These are phyloP conservation scores for Latrodectus geometricus DNA, from an alignment of 1,140 invertebrate species.

Conservation along the genomic window DNA sequence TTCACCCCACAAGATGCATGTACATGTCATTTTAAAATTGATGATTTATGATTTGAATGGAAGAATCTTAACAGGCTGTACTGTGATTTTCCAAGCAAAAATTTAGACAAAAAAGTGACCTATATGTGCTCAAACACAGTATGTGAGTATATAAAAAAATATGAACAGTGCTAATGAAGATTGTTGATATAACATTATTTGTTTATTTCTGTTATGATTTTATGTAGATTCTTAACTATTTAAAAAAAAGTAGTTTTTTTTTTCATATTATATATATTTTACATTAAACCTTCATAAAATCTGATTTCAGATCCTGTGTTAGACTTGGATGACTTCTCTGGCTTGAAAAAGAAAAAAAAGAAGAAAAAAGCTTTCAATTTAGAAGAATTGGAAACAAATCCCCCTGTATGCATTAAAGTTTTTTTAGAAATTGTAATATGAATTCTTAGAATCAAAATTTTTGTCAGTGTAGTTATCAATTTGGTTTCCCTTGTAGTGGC, in stretches of 20 bases:
- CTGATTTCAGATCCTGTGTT: constrained; percentile 62
- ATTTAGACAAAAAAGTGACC: no score
- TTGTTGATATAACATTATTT: background rate
- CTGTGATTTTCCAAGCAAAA: no score
- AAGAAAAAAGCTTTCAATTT: constrained; percentile 64
- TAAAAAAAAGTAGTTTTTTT: background rate
- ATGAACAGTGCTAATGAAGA: background rate
- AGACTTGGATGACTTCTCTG: constrained; percentile 66
- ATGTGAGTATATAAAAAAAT: background rate
- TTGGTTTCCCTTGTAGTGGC: no score
- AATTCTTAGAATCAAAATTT: no score
- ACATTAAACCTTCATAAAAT: background rate
- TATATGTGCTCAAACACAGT: no score
- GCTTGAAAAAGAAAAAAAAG: constrained; percentile 70
- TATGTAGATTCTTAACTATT: background rate
- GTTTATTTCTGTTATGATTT: background rate
- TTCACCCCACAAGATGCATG: no score
- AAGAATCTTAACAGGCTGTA: no score
- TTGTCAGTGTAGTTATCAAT: no score
- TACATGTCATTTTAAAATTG: no score
- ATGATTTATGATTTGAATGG: no score
- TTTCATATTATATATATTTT: background rate
- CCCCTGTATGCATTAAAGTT: background rate
- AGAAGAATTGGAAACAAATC: constrained; percentile 14
- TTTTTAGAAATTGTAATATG: no score